phyloP scores from a whole-genome alignment of 2,797 vertebrate genomes.

The Chrysocyon brachyurus region DNA sequence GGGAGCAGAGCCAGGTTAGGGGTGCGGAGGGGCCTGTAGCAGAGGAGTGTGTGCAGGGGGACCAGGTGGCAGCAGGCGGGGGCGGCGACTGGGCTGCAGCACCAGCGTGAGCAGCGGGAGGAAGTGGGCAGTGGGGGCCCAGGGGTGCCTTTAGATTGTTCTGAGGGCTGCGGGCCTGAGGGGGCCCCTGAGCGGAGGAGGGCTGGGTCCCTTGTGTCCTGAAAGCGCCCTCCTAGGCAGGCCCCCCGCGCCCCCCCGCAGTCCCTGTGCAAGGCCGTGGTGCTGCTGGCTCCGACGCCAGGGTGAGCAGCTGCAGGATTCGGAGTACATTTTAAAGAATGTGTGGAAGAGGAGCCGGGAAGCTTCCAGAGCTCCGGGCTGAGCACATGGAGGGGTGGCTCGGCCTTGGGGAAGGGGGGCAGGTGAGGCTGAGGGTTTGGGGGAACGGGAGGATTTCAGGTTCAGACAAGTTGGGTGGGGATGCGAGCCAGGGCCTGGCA shows the following conservation, averaged over 20 bases:
- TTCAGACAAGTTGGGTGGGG: neutral
- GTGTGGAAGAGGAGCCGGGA: neutral
- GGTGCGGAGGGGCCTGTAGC: neutral
- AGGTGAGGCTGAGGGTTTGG: fast-evolving
- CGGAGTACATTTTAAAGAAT: fast-evolving
- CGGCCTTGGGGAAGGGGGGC: neutral
- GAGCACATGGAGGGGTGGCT: fast-evolving
- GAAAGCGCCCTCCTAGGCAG: fast-evolving
- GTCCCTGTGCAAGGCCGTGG: fast-evolving
- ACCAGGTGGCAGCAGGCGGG: neutral
- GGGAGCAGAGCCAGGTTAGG: fast-evolving
- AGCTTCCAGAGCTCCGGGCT: neutral
- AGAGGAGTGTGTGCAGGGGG: neutral
- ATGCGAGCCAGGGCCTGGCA: fast-evolving
- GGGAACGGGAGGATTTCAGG: fast-evolving
- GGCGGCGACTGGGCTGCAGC: fast-evolving
- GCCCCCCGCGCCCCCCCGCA: neutral
- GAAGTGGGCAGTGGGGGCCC: neutral
- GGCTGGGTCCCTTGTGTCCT: neutral
- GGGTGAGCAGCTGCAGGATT: too few relatives aligned
- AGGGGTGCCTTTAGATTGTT: fast-evolving
- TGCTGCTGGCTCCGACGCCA: neutral
- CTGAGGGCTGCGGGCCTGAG: fast-evolving
- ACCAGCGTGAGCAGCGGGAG: fast-evolving
- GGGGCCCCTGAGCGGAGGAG: neutral